Evolutionary conservation across 2,797 vertebrate genomes (phyloP).

Genomic region (Eulemur rubriventer): DNA sequence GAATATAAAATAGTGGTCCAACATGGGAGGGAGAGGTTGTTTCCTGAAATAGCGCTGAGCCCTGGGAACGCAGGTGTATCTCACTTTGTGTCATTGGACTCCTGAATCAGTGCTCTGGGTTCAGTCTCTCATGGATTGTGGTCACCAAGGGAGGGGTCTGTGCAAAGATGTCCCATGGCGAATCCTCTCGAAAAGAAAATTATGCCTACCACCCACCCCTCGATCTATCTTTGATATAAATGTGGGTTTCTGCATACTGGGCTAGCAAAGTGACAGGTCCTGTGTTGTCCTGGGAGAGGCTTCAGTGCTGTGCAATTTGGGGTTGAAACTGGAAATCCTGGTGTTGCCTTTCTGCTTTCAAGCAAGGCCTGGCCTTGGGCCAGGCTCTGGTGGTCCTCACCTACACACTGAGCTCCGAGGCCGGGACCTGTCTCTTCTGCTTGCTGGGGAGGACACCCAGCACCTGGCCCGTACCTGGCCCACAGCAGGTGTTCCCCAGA

Average conservation of each 20-base stretch:
- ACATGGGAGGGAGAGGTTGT: fast-evolving
- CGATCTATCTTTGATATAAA: neutral
- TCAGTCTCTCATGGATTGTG: fast-evolving
- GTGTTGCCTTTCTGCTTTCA: neutral
- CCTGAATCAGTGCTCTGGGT: neutral
- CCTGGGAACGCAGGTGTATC: neutral
- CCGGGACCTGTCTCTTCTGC: neutral
- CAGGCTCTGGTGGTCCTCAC: fast-evolving
- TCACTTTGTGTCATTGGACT: neutral
- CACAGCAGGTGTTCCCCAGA: fast-evolving
- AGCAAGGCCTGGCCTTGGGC: neutral
- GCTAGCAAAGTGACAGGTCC: fast-evolving
- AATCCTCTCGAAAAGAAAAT: neutral
- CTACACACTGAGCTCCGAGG: neutral
- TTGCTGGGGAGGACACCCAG: neutral
- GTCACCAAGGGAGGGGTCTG: neutral
- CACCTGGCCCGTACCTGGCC: neutral
- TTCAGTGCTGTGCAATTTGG: neutral
- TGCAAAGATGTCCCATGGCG: neutral
- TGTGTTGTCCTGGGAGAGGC: neutral
- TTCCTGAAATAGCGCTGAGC: fast-evolving
- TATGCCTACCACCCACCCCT: fast-evolving
- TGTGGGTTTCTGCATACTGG: fast-evolving
- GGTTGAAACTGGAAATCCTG: neutral
- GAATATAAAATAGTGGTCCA: neutral